These are phyloP conservation scores for Helostoma temminkii DNA, from an alignment of 2,797 vertebrate genomes.

Conservation along the genomic window DNA sequence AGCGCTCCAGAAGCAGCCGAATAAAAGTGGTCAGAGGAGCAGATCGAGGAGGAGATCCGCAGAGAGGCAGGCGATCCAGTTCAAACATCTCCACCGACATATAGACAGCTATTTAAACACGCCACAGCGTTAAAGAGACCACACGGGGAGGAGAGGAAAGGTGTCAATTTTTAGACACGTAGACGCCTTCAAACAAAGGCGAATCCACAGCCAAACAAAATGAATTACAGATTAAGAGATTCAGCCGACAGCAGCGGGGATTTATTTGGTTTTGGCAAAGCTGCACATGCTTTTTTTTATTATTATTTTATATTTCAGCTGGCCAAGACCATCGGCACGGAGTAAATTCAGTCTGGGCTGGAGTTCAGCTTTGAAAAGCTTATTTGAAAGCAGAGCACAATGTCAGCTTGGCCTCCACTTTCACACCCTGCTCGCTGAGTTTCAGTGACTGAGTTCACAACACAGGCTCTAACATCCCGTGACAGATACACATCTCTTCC, in stretches of 20 bases:
- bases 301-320: conserved; percentile 38
- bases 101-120: conserved; percentile 68
- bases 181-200: conserved; percentile 32
- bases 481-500: conserved; percentile 8
- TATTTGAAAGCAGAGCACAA: conserved; percentile 10
- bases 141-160: neutral
- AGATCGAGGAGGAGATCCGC: conserved; percentile 67
- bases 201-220: conserved; percentile 45
- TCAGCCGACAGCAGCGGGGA: conserved; percentile 17
- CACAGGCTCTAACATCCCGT: neutral
- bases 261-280: conserved; percentile 9
- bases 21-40: conserved; percentile 73
- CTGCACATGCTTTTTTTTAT: conserved; percentile 11
- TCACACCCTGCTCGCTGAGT: conserved; percentile 25
- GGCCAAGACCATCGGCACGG: neutral
- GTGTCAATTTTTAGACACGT: conserved; percentile 35
- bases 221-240: conserved; percentile 32
- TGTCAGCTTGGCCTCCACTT: conserved; percentile 23
- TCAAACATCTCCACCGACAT: conserved; percentile 70
- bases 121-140: conserved; percentile 23
- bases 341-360: neutral
- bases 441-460: no score
- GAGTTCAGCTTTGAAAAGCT: conserved; percentile 12
- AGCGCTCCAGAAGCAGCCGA: conserved; percentile 62
- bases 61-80: conserved; percentile 69